phyloP scores from a whole-genome alignment of 1,140 invertebrate species.

The Magallana angulata region DNA sequence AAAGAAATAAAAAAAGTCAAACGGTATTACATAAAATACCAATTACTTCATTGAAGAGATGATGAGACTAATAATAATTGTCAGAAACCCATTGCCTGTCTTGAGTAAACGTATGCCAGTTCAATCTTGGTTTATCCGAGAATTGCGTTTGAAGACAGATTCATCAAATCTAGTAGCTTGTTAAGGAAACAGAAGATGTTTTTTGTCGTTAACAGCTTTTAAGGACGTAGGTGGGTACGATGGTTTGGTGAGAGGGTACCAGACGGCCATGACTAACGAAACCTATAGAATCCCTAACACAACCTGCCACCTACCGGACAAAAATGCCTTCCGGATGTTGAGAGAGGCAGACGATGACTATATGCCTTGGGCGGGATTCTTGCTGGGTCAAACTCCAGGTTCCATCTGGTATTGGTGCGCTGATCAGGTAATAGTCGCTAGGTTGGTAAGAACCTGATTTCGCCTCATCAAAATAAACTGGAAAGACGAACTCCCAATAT shows the following conservation, averaged over 20 bases:
- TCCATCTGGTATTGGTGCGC: constrained; percentile 83
- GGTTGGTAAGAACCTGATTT: too few relatives aligned
- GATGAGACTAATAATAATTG: too few relatives aligned
- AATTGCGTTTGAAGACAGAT: too few relatives aligned
- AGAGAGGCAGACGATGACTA: constrained; percentile 74
- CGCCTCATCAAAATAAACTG: too few relatives aligned
- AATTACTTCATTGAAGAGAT: not conserved
- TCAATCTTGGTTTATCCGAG: too few relatives aligned
- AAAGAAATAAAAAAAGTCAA: constrained; percentile 40
- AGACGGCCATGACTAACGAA: constrained; percentile 57
- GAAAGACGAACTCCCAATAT: too few relatives aligned
- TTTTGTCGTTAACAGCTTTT: constrained; percentile 51
- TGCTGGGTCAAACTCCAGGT: constrained; percentile 81
- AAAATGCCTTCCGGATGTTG: constrained; percentile 66
- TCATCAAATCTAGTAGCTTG: not conserved
- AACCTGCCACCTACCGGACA: constrained; percentile 65
- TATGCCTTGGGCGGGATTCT: constrained; percentile 81
- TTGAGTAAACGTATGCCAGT: too few relatives aligned
- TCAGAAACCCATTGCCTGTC: too few relatives aligned
- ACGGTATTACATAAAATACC: not conserved
- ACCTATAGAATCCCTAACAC: constrained; percentile 59
- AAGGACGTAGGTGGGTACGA: constrained; percentile 62
- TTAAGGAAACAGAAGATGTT: not conserved
- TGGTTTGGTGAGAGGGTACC: constrained; percentile 58
- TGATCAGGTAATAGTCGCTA: constrained; percentile 78